Conservation (phyloP, 1,140 invertebrate genomes). For the Drosophila funebris region DNA sequence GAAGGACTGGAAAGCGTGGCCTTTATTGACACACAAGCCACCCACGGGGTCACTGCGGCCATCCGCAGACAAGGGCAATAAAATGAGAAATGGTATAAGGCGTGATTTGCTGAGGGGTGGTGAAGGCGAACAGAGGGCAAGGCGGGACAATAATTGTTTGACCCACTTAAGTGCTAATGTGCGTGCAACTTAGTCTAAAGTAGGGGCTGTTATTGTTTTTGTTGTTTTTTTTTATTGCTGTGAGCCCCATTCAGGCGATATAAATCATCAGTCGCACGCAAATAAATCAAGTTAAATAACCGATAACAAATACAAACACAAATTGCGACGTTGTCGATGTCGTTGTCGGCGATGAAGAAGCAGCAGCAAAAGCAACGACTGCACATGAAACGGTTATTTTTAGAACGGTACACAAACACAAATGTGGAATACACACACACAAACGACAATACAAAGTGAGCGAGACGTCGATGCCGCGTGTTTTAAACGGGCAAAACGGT, state of each 20-base stretch:
- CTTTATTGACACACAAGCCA: background rate
- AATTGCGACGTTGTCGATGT: slow-evolving; percentile 19
- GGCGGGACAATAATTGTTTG: slow-evolving; percentile 75
- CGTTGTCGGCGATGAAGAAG: background rate
- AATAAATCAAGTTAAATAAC: slow-evolving; percentile 81
- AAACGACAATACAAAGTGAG: slow-evolving; percentile 16
- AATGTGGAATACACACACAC: slow-evolving; percentile 5
- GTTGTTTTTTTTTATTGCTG: slow-evolving; percentile 22
- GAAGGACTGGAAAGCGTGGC: background rate
- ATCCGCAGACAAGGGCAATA: background rate
- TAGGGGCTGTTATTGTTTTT: slow-evolving; percentile 31
- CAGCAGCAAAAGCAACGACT: slow-evolving; percentile 31
- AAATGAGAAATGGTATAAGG: background rate
- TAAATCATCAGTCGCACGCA: slow-evolving; percentile 80
- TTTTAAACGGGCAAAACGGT: slow-evolving; percentile 42
- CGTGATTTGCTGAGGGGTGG: background rate
- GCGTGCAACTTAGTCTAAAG: slow-evolving; percentile 63
- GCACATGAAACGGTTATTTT: slow-evolving; percentile 73
- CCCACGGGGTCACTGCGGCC: background rate
- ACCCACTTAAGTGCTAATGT: slow-evolving; percentile 76
- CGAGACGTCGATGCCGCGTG: slow-evolving; percentile 25
- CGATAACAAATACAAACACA: slow-evolving; percentile 73
- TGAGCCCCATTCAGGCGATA: slow-evolving; percentile 52
- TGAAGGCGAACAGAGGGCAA: background rate
- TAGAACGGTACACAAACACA: slow-evolving; percentile 64